phyloP scores from a whole-genome alignment of 2,888 invertebrate genomes.

The Drosophila kambysellisi region DNA sequence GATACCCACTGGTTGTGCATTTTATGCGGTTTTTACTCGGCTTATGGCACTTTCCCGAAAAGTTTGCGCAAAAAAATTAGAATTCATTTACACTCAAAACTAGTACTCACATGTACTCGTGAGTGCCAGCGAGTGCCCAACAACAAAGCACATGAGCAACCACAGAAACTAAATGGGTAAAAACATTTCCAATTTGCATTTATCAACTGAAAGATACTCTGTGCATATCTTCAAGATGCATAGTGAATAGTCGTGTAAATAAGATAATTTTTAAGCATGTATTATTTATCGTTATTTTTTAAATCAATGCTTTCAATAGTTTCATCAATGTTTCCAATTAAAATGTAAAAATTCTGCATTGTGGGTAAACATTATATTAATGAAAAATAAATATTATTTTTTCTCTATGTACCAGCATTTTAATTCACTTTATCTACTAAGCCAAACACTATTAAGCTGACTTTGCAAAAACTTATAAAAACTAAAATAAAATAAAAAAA shows the following conservation, averaged over 20 bases:
- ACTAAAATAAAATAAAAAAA: not conserved
- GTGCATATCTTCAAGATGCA: not conserved
- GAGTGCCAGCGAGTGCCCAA: conserved; percentile 47
- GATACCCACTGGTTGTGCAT: conserved; percentile 32
- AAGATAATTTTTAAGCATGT: not conserved
- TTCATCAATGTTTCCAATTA: not conserved
- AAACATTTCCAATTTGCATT: not conserved
- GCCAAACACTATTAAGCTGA: not conserved
- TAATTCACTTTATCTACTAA: not conserved
- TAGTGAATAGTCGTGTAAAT: not conserved
- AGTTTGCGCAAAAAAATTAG: conserved; percentile 72
- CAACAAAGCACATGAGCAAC: conserved; percentile 34
- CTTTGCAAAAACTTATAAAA: not conserved
- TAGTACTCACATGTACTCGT: conserved; percentile 13
- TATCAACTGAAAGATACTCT: conserved; percentile 8
- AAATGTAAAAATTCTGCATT: not conserved
- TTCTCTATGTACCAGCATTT: not conserved
- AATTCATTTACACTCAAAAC: conserved; percentile 73
- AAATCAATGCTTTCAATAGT: not conserved
- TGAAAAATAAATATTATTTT: not conserved
- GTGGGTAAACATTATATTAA: no score
- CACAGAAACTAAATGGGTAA: conserved; percentile 10
- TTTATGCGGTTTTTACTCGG: conserved; percentile 16
- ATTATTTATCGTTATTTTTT: not conserved
- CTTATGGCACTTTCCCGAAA: conserved; percentile 47